Conservation (phyloP, 2,797 vertebrate genomes). For the Gastrophryne carolinensis region DNA sequence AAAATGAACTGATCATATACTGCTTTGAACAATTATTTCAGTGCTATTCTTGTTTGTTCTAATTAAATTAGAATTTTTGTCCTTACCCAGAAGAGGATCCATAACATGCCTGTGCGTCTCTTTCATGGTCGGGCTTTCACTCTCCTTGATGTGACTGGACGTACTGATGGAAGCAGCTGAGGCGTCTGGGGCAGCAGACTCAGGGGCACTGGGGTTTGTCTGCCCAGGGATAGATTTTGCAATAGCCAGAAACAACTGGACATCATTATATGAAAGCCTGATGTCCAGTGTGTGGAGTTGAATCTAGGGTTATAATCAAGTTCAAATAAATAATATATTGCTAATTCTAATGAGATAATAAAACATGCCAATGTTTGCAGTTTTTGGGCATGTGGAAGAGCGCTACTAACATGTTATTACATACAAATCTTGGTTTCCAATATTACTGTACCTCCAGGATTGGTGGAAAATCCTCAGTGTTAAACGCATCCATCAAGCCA, state of each 20-base stretch:
- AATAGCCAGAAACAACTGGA: slow-evolving; percentile 92
- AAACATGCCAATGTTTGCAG: too few relatives aligned
- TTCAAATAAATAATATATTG: neutral
- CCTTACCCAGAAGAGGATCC: slow-evolving; percentile 82
- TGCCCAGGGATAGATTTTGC: slow-evolving; percentile 87
- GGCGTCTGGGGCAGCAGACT: slow-evolving; percentile 20
- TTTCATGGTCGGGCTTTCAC: slow-evolving; percentile 51
- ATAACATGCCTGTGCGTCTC: slow-evolving; percentile 65
- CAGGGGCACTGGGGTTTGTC: slow-evolving; percentile 58
- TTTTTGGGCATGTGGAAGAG: too few relatives aligned
- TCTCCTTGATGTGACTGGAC: slow-evolving; percentile 38
- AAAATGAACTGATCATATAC: too few relatives aligned
- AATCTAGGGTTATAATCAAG: slow-evolving; percentile 71
- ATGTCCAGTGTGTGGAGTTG: slow-evolving; percentile 92
- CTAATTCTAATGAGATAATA: too few relatives aligned
- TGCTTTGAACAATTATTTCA: neutral
- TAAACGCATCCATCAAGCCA: slow-evolving; percentile 93
- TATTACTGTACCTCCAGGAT: slow-evolving; percentile 89
- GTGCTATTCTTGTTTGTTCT: too few relatives aligned
- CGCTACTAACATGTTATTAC: too few relatives aligned
- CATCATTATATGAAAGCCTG: slow-evolving; percentile 95
- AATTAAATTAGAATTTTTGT: neutral
- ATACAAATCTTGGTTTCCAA: too few relatives aligned
- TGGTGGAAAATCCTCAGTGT: slow-evolving; percentile 92
- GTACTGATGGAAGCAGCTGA: slow-evolving; percentile 11